Conservation (phyloP, 1,140 invertebrate genomes). For the Rhyacophila brunnea region DNA sequence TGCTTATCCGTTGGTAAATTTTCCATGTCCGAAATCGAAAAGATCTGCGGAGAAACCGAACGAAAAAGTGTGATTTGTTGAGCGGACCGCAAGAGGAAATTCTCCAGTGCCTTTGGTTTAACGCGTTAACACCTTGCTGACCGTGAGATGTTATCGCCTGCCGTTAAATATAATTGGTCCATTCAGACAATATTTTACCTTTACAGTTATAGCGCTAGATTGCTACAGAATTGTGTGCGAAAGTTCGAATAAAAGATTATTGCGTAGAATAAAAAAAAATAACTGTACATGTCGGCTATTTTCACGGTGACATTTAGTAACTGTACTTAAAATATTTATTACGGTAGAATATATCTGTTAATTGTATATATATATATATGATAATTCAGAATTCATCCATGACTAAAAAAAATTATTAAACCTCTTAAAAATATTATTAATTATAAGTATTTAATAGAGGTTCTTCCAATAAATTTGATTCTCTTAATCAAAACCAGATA, state of each 20-base stretch:
- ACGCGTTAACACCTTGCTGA: neutral
- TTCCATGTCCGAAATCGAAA: neutral
- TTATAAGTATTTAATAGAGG: no score
- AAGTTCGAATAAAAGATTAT: slow-evolving; percentile 11
- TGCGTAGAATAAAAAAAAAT: neutral
- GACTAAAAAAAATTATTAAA: no score
- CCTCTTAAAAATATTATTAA: no score
- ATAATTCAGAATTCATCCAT: no score
- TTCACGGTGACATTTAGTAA: no score
- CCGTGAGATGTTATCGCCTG: slow-evolving; percentile 2
- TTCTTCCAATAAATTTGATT: no score
- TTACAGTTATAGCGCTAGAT: slow-evolving; percentile 7
- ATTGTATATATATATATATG: no score
- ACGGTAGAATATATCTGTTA: no score
- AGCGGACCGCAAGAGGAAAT: slow-evolving; percentile 1
- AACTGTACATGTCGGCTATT: no score
- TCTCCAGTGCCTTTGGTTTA: neutral
- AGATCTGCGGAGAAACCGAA: neutral
- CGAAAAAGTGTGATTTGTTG: slow-evolving; percentile 11
- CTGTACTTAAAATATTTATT: no score
- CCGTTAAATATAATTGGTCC: slow-evolving; percentile 32
- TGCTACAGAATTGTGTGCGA: slow-evolving; percentile 11
- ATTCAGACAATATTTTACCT: slow-evolving; percentile 31
- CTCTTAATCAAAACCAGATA: no score
- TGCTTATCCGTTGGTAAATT: no score